Base-by-base conservation (phyloP, 2,888 invertebrate species). In the Orthonychiurus folsomi region DNA sequence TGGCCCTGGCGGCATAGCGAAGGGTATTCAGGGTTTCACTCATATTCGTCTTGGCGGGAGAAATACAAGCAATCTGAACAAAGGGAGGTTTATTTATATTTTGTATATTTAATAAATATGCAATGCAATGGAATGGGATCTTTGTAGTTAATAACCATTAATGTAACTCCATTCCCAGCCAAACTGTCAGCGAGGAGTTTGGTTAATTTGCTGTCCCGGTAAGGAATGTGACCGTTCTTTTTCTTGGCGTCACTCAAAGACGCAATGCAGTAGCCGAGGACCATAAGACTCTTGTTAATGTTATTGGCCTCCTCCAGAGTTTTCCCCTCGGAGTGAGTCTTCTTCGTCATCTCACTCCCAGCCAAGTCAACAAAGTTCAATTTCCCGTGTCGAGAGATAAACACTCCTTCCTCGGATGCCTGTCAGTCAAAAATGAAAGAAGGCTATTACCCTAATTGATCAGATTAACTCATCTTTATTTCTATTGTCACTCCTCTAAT, bases 291-390 rank as follows among this genome's bases (percentile, higher is more conserved):
- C 76, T 93, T 90, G 76, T 95, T 95, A 70, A 95, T 95, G 77
- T 94, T 95, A 76, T 95, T 95, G 0, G 94, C 93, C 76, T 95
- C 95, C 75, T 91, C 89, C 68, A 93, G 77, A 0, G 90, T 92
- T 77, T 87, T 91, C 58, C 88, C 93, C 74, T 86, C 88, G 76
- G 88, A 90, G 73, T 86, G 85, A 0, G 90, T 94, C 76, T 88
- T 88, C 76, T 93, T 94, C 2, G 93, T 93, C 85, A 94, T 90
- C 79, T 95, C 94, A 74, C 93, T 93, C n/a, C 95, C 94, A 0
- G 95, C 95, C 64, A 95, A 80, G 78, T 95, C 95, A 5, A 95
- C 94, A 77, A 95, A 93, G 79, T 93, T 93, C 61, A 95, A 86
- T 80, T 95, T 95, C 26, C 95, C 95, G 74, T 92, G 89, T 72